Conservation (phyloP, 1,140 invertebrate species). For the Drosophila orosa region DNA sequence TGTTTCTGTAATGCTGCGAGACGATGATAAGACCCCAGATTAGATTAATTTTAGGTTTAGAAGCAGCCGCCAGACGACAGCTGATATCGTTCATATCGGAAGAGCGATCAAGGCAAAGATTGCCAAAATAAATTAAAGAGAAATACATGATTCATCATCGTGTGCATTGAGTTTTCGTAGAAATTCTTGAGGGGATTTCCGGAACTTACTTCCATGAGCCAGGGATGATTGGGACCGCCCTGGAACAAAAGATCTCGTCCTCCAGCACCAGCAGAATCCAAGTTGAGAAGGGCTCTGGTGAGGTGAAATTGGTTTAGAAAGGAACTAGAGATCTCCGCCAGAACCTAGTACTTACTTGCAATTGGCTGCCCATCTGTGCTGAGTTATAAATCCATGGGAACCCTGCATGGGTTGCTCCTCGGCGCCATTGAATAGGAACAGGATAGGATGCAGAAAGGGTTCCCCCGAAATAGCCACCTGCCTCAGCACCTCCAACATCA, state of each 20-base stretch:
- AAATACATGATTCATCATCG: conserved; percentile 2
- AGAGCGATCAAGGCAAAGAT: conserved; percentile 12
- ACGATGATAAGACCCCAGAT: conserved; percentile 81
- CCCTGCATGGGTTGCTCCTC: conserved; percentile 87
- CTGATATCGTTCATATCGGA: conserved; percentile 30
- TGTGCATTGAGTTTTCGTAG: neutral
- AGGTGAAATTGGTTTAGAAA: conserved; percentile 81
- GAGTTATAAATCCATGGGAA: conserved; percentile 91
- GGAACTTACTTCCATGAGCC: conserved; percentile 91
- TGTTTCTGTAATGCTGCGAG: conserved; percentile 90
- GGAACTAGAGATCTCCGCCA: conserved; percentile 85
- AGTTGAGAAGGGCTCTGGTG: conserved; percentile 92
- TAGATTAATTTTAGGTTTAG: conserved; percentile 84
- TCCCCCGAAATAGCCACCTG: conserved; percentile 52
- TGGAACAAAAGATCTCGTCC: conserved; percentile 98
- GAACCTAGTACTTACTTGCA: conserved; percentile 79
- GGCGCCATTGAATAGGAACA: conserved; percentile 95
- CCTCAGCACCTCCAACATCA: conserved; percentile 93
- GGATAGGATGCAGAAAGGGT: conserved; percentile 83
- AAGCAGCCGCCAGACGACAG: conserved; percentile 24
- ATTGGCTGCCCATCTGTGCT: conserved; percentile 89
- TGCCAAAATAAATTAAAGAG: neutral
- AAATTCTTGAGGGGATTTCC: neutral
- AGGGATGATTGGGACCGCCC: conserved; percentile 95
- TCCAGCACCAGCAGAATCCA: conserved; percentile 97